Conservation (phyloP, 2,888 invertebrate genomes). For the Drosophila conformis region DNA sequence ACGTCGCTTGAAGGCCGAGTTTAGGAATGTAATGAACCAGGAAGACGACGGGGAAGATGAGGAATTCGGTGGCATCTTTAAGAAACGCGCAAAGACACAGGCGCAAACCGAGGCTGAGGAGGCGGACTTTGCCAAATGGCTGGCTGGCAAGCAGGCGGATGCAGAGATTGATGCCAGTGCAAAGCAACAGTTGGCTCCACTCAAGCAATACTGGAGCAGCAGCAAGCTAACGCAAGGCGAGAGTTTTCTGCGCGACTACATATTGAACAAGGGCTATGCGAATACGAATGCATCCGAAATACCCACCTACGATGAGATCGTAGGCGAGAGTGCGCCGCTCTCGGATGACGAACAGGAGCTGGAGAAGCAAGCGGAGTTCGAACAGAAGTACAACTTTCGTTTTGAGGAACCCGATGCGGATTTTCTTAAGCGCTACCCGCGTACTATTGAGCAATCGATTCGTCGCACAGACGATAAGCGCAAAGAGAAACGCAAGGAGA, state of each 20-base stretch:
- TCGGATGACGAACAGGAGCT: slow-evolving; percentile 93
- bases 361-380: slow-evolving; percentile 95
- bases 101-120: slow-evolving; percentile 86
- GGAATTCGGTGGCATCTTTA: slow-evolving; percentile 87
- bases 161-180: slow-evolving; percentile 87
- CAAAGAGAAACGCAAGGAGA: slow-evolving; percentile 91
- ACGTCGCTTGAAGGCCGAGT: slow-evolving; percentile 88
- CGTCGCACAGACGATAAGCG: slow-evolving; percentile 92
- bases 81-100: slow-evolving; percentile 86
- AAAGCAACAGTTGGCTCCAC: slow-evolving; percentile 88
- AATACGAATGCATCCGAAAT: slow-evolving; percentile 86
- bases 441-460: slow-evolving; percentile 93
- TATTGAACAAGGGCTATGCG: slow-evolving; percentile 92
- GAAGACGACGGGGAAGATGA: slow-evolving; percentile 86
- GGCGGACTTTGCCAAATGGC: slow-evolving; percentile 91
- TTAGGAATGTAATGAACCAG: slow-evolving; percentile 86
- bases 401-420: slow-evolving; percentile 98
- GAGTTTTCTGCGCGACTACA: slow-evolving; percentile 95
- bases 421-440: slow-evolving; percentile 95
- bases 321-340: slow-evolving; percentile 87
- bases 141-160: slow-evolving; percentile 89
- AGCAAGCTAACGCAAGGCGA: slow-evolving; percentile 93
- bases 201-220: slow-evolving; percentile 94
- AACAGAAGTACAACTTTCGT: slow-evolving; percentile 97
- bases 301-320: slow-evolving; percentile 89